Evolutionary conservation across 2,113 vertebrate species (phyloP).

Genomic region (Microtus oregoni): DNA sequence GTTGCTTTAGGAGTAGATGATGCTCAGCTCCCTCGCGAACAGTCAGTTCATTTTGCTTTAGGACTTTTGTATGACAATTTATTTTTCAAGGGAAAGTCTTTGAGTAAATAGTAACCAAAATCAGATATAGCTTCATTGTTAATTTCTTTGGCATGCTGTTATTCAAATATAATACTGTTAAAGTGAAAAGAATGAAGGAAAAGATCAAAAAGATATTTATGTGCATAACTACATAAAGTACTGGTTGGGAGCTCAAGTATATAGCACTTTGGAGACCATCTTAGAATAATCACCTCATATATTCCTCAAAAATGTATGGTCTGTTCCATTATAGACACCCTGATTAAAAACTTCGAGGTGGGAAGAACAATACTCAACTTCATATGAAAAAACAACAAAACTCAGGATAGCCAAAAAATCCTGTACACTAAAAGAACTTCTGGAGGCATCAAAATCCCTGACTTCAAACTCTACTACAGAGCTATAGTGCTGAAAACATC

Average conservation of each 20-base stretch:
- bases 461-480: no score
- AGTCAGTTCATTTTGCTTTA: background rate
- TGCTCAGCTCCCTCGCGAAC: background rate
- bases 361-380: no score
- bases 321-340: background rate
- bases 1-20: constrained; percentile 1
- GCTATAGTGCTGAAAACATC: no score
- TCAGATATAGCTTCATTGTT: background rate
- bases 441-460: no score
- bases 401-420: no score
- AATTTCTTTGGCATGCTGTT: constrained; percentile 11
- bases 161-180: background rate
- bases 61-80: background rate
- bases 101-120: background rate
- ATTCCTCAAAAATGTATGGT: background rate
- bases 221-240: background rate
- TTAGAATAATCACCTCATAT: background rate
- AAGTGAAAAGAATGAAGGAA: background rate
- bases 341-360: background rate
- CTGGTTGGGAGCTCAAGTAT: background rate
- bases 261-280: background rate
- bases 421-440: no score
- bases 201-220: background rate
- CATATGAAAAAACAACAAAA: no score
- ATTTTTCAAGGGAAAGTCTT: constrained; percentile 33